Evolutionary conservation across 2,113 vertebrate species (phyloP).

Genomic region (Chelonoidis abingdonii): DNA sequence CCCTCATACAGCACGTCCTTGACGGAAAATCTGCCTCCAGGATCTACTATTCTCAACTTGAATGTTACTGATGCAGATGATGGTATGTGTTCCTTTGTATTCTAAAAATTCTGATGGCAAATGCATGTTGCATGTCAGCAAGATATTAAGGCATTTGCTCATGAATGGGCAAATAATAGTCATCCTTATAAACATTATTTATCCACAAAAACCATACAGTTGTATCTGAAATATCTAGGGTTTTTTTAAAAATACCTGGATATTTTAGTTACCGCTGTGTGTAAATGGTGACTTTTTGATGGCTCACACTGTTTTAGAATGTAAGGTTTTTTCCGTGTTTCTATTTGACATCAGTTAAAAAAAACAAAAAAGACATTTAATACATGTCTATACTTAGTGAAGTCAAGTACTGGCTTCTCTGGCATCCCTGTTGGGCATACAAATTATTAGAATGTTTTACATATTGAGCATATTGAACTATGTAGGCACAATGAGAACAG

Average conservation of each 20-base stretch:
- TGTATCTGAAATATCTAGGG: not conserved
- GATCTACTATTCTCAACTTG: conserved; percentile 85
- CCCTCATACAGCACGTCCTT: conserved; percentile 87
- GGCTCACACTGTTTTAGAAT: not conserved
- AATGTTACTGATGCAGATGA: conserved; percentile 90
- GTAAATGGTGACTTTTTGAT: not conserved
- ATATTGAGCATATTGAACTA: not conserved
- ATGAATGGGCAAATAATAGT: not conserved
- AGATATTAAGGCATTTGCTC: rapidly evolving
- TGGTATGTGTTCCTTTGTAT: conserved; percentile 77
- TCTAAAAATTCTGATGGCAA: not conserved
- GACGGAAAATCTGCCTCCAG: conserved; percentile 87
- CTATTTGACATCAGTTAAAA: not conserved
- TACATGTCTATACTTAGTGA: not conserved
- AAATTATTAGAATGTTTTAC: not conserved
- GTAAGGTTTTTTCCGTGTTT: not conserved
- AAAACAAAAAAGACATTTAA: not conserved
- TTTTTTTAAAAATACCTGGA: not conserved
- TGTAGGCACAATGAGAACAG: not conserved
- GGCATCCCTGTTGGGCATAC: not conserved
- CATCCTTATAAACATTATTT: not conserved
- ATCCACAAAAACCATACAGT: not conserved
- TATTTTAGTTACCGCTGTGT: not conserved
- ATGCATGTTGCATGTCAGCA: rapidly evolving
- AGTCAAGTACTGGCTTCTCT: not conserved